These are phyloP conservation scores for Eulemur macaco DNA, from an alignment of 2,113 vertebrate species.

Conservation along the genomic window DNA sequence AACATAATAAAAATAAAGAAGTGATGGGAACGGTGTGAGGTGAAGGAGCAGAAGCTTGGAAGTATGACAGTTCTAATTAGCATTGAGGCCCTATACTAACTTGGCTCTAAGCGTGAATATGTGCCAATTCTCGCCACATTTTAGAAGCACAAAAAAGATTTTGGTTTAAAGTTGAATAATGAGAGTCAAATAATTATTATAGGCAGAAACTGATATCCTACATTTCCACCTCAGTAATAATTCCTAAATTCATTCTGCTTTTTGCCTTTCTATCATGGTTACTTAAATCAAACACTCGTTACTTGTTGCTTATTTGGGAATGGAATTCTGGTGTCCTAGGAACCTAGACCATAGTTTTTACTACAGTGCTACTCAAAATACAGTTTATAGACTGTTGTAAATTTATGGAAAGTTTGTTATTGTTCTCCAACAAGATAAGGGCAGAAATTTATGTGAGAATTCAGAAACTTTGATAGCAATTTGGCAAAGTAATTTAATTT, in stretches of 20 bases:
- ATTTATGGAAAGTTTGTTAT: background rate
- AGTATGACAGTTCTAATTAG: background rate
- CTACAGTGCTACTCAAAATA: background rate
- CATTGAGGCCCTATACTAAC: background rate
- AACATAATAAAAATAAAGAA: background rate
- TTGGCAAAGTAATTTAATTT: background rate
- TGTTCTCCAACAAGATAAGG: background rate
- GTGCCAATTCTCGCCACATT: background rate
- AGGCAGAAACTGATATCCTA: background rate
- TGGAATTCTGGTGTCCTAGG: background rate
- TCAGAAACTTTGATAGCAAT: background rate
- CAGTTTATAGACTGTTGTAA: background rate
- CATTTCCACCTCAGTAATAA: background rate
- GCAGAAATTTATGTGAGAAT: background rate
- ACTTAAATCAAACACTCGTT: background rate
- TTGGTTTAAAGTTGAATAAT: background rate
- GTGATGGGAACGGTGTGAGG: background rate
- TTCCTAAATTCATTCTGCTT: background rate
- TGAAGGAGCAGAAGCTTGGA: background rate
- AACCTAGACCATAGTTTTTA: background rate
- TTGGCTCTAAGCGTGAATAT: background rate
- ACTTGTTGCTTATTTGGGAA: background rate
- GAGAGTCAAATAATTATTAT: background rate
- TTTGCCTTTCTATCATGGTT: background rate
- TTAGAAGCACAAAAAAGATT: background rate